These are phyloP conservation scores for Ophion costatus DNA, from an alignment of 2,888 invertebrate genomes.

Conservation along the genomic window DNA sequence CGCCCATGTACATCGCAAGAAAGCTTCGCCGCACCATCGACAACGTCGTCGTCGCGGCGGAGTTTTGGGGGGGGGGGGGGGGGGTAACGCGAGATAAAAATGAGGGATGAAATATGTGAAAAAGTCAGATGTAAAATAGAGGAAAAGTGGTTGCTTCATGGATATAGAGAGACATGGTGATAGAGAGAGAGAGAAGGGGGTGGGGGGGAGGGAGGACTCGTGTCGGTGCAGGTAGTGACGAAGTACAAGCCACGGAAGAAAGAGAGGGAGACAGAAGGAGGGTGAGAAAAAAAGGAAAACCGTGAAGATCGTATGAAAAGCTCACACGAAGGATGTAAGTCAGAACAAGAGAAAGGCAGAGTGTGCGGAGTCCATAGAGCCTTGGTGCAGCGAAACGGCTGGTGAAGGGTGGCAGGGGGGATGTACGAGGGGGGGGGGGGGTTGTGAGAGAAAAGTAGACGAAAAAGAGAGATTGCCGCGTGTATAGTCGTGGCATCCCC, in stretches of 20 bases:
- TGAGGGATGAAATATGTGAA: not conserved
- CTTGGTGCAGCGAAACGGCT: too few relatives aligned
- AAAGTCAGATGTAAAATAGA: not conserved
- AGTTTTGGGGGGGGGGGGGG: too few relatives aligned
- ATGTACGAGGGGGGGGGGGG: not conserved
- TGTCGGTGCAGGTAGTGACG: too few relatives aligned
- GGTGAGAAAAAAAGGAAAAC: conserved; percentile 16
- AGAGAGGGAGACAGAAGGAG: conserved; percentile 14
- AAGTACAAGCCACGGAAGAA: too few relatives aligned
- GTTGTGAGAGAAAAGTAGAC: conserved; percentile 17
- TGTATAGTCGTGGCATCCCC: conserved; percentile 11
- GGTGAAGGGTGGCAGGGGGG: too few relatives aligned
- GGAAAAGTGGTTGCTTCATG: not conserved
- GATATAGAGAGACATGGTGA: conserved; percentile 8
- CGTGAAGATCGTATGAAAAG: not conserved
- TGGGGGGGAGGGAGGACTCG: not conserved
- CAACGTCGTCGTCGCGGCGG: too few relatives aligned
- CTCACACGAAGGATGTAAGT: not conserved
- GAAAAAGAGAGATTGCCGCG: conserved; percentile 51
- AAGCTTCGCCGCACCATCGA: too few relatives aligned
- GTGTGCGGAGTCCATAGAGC: not conserved
- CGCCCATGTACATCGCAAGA: too few relatives aligned
- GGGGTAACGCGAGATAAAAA: not conserved
- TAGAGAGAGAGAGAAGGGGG: conserved; percentile 3
- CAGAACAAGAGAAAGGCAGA: conserved; percentile 10